Percentiles rank a stretch among this genome's conserved stretches.
These are phyloP conservation scores for Onthophagus taurus DNA, from an alignment of 1,140 invertebrate species.

Conservation along the genomic window DNA sequence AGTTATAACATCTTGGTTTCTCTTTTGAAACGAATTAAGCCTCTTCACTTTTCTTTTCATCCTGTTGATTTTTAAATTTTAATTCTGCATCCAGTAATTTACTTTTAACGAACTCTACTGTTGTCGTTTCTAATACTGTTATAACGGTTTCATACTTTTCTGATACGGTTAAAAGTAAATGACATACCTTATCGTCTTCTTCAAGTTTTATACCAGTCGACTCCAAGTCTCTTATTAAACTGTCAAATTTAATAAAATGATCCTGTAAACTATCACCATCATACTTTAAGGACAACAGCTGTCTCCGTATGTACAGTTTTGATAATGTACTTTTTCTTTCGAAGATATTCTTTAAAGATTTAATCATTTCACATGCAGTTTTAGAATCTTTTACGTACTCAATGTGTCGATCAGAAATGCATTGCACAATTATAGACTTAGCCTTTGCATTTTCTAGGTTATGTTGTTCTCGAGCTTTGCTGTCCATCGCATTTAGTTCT, in stretches of 20 bases:
- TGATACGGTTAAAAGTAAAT: conserved; percentile 4
- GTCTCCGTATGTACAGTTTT: conserved; percentile 6
- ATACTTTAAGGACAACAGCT: conserved; percentile 5
- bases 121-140: neutral
- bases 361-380: conserved; percentile 7
- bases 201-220: conserved; percentile 5
- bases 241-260: conserved; percentile 9
- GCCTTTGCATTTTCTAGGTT: conserved; percentile 1
- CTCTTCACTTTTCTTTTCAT: neutral
- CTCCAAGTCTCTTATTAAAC: conserved; percentile 7
- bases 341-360: conserved; percentile 9
- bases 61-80: neutral
- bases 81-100: conserved; percentile 3
- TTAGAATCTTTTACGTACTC: conserved; percentile 8
- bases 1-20: neutral
- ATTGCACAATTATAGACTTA: conserved; percentile 5
- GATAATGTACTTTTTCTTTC: conserved; percentile 6
- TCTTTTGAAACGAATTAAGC: neutral
- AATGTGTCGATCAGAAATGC: conserved; percentile 2
- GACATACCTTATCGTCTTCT: conserved; percentile 9
- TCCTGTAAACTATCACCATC: conserved; percentile 5
- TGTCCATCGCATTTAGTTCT: neutral
- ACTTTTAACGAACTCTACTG: neutral
- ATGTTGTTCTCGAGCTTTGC: neutral
- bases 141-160: conserved; percentile 1